Evolutionary conservation across 2,888 invertebrate species (phyloP).

Genomic region (Glaucopsyche alexis): DNA sequence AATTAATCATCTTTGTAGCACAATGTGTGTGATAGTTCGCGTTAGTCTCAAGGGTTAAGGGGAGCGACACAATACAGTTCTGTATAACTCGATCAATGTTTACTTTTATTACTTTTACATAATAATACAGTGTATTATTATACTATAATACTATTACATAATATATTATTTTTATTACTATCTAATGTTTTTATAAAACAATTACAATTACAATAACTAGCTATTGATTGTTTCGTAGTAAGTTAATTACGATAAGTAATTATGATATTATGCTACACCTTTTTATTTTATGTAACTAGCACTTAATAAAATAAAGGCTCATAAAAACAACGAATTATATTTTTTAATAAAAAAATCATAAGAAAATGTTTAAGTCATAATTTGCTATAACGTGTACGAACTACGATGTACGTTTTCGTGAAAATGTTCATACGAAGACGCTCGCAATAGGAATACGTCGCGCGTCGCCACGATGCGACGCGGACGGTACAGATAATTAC

Average conservation of each 20-base stretch:
- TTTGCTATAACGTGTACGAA: neutral
- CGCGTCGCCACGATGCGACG: constrained; percentile 25
- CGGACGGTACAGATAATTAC: constrained; percentile 41
- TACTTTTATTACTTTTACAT: constrained; percentile 21
- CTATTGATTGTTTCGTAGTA: constrained; percentile 1
- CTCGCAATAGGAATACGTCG: constrained; percentile 31
- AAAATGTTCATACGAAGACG: constrained; percentile 25
- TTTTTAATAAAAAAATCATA: neutral
- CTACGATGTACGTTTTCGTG: neutral
- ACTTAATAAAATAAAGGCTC: neutral
- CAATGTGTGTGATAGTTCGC: constrained; percentile 45
- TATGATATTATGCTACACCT: neutral
- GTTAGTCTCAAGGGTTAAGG: constrained; percentile 33
- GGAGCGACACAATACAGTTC: neutral
- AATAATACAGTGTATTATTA: constrained; percentile 8
- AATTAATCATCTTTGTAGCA: constrained; percentile 71
- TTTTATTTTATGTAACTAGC: neutral
- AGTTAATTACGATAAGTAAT: constrained; percentile 2
- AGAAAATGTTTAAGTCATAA: neutral
- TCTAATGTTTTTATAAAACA: constrained; percentile 16
- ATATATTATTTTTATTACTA: neutral
- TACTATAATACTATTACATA: neutral
- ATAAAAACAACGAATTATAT: neutral
- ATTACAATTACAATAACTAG: constrained; percentile 1
- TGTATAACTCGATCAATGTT: constrained; percentile 8